Evolutionary conservation across 1,140 invertebrate genomes (phyloP).

Genomic region (Eubasilissa regina): DNA sequence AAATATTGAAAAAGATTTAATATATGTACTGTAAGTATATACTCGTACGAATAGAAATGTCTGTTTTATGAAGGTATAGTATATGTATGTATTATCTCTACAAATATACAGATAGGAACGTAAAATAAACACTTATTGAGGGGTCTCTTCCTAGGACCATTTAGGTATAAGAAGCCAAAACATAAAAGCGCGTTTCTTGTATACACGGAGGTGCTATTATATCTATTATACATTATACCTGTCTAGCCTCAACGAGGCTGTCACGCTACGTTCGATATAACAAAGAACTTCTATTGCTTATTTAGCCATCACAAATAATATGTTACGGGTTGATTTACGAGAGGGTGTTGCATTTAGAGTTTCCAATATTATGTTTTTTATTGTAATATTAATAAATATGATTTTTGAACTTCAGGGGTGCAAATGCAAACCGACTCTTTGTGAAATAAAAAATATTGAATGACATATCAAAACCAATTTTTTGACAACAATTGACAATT

Average conservation of each 20-base stretch:
- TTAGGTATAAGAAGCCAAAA: neutral
- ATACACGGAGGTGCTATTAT: slow-evolving; percentile 27
- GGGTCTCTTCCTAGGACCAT: neutral
- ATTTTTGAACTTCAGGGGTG: too few species aligned
- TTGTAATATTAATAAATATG: too few species aligned
- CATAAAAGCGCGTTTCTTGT: neutral
- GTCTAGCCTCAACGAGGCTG: slow-evolving; percentile 53
- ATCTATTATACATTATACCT: slow-evolving; percentile 34
- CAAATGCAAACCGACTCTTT: too few species aligned
- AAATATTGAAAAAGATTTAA: too few species aligned
- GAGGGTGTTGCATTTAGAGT: slow-evolving; percentile 43
- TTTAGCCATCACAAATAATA: slow-evolving; percentile 59
- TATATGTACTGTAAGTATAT: too few species aligned
- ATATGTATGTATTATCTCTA: too few species aligned
- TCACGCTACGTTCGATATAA: slow-evolving; percentile 53
- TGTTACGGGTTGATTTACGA: slow-evolving; percentile 59
- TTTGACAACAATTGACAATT: too few species aligned
- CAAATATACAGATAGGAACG: too few species aligned
- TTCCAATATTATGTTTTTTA: slow-evolving; percentile 41
- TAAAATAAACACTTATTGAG: slow-evolving; percentile 1
- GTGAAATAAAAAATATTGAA: too few species aligned
- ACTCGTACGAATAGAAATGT: neutral
- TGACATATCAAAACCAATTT: too few species aligned
- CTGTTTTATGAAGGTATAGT: too few species aligned
- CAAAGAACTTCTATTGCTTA: slow-evolving; percentile 59